Conservation (phyloP, 2,888 invertebrate genomes). For the Ashinkailepas kermadecensis region DNA sequence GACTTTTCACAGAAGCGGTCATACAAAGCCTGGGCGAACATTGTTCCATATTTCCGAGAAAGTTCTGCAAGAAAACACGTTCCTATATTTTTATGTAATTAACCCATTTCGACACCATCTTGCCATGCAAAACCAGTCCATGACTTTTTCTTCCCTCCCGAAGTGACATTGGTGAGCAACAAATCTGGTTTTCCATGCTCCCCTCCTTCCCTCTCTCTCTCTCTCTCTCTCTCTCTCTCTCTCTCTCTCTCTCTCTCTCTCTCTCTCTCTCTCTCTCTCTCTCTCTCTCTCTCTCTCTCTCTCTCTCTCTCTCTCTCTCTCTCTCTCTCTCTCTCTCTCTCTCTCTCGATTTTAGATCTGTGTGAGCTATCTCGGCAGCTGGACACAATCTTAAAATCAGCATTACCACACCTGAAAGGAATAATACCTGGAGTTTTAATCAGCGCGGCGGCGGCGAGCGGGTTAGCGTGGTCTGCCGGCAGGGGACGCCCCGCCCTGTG, state of each 20-base stretch:
- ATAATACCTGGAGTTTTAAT: background rate
- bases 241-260: background rate
- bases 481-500: background rate
- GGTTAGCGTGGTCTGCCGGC: background rate
- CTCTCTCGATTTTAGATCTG: background rate
- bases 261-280: slow-evolving; percentile 12
- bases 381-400: background rate
- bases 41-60: background rate
- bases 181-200: too few relatives aligned
- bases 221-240: background rate
- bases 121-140: background rate
- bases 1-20: background rate
- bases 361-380: background rate
- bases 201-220: too few relatives aligned
- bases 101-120: background rate
- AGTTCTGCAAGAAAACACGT: background rate
- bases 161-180: background rate
- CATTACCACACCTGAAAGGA: background rate
- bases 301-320: background rate
- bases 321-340: background rate
- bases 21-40: background rate
- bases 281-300: background rate
- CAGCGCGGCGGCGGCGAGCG: background rate
- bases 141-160: background rate
- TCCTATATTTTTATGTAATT: background rate